Conservation (phyloP, 2,113 vertebrate species). For the Perca schrenkii region DNA sequence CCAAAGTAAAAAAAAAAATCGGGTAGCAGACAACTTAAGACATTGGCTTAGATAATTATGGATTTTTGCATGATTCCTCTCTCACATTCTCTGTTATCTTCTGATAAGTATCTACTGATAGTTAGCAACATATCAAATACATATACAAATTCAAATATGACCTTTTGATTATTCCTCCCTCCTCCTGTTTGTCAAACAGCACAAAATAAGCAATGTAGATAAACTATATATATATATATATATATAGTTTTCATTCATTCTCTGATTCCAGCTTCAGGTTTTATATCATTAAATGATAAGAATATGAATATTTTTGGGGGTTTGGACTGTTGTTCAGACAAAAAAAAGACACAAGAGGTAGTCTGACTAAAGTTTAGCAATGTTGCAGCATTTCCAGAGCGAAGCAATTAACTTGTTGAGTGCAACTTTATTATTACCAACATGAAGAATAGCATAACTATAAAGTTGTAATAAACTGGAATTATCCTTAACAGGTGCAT, state of each 20-base stretch:
- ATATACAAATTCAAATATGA: neutral
- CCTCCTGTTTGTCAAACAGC: neutral
- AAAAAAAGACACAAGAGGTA: too few species aligned
- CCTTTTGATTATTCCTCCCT: neutral
- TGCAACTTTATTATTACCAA: conserved; percentile 1
- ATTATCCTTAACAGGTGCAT: conserved; percentile 48
- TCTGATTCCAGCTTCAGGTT: too few species aligned
- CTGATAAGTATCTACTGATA: neutral
- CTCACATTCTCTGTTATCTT: neutral
- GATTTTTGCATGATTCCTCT: neutral
- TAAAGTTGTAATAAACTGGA: conserved; percentile 15
- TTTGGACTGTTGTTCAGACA: too few species aligned
- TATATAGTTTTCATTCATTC: too few species aligned
- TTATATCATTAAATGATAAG: too few species aligned
- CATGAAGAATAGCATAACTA: neutral
- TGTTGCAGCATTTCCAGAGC: neutral
- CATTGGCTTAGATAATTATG: neutral
- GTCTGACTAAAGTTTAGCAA: too few species aligned
- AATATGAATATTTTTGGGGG: too few species aligned
- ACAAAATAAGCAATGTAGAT: neutral
- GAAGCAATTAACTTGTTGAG: neutral
- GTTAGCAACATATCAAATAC: neutral
- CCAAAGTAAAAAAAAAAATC: neutral
- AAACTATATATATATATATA: too few species aligned
- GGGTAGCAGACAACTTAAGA: neutral